Evolutionary conservation across 2,113 vertebrate species (phyloP), one percentile per base, ranked within the genome.

Genomic region (Otus sunia): DNA sequence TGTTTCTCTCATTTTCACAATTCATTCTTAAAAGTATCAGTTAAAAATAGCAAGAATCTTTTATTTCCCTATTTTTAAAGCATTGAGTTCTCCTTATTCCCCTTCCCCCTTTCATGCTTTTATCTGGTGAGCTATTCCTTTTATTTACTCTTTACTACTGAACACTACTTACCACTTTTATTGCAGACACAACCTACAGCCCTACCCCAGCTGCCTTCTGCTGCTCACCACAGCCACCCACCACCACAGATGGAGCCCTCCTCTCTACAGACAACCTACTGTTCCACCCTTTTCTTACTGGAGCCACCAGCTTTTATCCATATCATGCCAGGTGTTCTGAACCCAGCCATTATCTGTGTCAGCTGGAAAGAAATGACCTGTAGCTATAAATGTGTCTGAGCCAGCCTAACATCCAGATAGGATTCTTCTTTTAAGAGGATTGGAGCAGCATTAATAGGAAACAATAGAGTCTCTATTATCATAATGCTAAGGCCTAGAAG

Each of bases 361-460:
- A 97, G 80, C 78, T 88, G 94, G 58, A 86, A 88, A 94, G 55
- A 79, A 90, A 63, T 94, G 88, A 97, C 97, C 96, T 96, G 94
- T 88, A 94, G 74, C 93, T 97, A 96, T 95, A 98, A 96, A 97
- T 76, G 91, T 43, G 11, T 60, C 91, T 97, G 95, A 97, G 94
- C 80, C 92, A 85, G 8, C 21, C 85, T 90, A 30, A 3, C 21
- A 80, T 53, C 90, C 47, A 97, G 83, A 67, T 63, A 90, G 82
- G 86, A 23, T 75, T 95, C 72, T n/a, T 80, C 32, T 30, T 71
- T 55, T 97, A 98, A 98, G 98, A 98, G 92, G 98, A 98, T 98
- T 98, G 91, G 92, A 59, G 79, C 9, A 88, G 74, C 9, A 27
- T 16, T 90, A 94, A 80, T 60, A 91, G 75, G 97, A 93, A 96